Evolutionary conservation across 2,113 vertebrate species (phyloP).

Genomic region (Sterna hirundo): DNA sequence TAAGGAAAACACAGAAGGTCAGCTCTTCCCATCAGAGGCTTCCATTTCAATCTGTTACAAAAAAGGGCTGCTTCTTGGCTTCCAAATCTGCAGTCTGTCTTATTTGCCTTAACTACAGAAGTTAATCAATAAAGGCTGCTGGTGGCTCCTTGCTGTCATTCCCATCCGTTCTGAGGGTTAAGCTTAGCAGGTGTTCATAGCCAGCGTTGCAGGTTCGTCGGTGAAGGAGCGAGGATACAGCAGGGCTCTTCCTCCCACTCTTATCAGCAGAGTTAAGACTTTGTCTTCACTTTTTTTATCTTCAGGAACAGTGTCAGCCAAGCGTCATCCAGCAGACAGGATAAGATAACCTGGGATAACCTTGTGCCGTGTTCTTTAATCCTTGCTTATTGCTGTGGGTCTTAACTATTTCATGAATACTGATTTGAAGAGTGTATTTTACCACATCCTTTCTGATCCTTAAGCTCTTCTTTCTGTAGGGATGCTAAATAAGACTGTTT

Average conservation of each 20-base stretch:
- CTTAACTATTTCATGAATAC: conserved; percentile 37
- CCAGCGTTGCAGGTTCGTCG: background rate
- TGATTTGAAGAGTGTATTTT: conserved; percentile 26
- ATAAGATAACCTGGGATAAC: conserved; percentile 50
- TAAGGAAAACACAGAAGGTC: background rate
- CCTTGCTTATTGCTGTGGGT: conserved; percentile 21
- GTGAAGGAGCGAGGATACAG: background rate
- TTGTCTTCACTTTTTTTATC: background rate
- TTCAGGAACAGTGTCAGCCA: conserved; percentile 24
- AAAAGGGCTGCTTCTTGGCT: background rate
- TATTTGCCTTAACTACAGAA: background rate
- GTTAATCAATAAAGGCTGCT: background rate
- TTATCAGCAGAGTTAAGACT: background rate
- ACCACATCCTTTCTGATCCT: conserved; percentile 15
- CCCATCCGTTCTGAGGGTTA: background rate
- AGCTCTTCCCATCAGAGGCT: background rate
- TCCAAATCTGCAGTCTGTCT: background rate
- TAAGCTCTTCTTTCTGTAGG: conserved; percentile 18
- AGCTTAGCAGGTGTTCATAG: background rate
- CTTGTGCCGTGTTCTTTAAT: background rate
- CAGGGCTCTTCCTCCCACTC: background rate
- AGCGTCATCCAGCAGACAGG: conserved; percentile 16
- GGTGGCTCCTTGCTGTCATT: background rate
- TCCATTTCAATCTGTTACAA: background rate
- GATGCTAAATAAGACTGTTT: background rate